A percentile compares a stretch with the other conserved stretches of the same genome.
Evolutionary conservation across 2,113 vertebrate genomes (phyloP).

Genomic region (Vulpes lagopus): DNA sequence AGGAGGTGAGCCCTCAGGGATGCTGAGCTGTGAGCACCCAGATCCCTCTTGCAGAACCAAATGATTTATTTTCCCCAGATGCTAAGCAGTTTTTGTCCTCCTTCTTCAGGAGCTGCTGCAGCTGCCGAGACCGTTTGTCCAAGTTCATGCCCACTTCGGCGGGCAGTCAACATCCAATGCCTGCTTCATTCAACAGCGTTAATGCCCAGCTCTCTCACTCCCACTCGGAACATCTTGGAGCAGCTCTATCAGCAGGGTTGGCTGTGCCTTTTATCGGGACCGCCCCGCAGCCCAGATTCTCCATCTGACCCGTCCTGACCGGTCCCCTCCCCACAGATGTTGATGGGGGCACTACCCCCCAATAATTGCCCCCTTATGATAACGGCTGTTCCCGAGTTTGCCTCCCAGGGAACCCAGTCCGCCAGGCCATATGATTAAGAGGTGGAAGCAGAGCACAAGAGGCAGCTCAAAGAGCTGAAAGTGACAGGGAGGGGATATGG

Average conservation of each 20-base stretch:
- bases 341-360: too few relatives aligned
- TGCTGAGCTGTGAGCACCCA: background rate
- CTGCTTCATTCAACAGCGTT: background rate
- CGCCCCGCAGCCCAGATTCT: background rate
- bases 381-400: background rate
- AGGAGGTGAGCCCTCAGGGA: background rate
- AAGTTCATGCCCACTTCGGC: background rate
- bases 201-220: background rate
- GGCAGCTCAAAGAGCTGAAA: background rate
- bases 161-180: background rate
- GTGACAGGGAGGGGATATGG: accelerated
- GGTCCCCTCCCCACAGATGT: background rate
- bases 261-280: background rate
- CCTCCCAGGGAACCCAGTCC: background rate
- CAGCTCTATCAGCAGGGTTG: background rate
- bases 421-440: background rate
- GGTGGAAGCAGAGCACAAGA: background rate
- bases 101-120: background rate
- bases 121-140: background rate
- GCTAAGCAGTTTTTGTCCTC: background rate
- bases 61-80: background rate
- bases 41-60: background rate
- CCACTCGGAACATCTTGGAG: background rate
- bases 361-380: background rate
- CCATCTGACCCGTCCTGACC: background rate